Conservation (phyloP, 2,113 vertebrate species). For the Illadopsis cleaveri region DNA sequence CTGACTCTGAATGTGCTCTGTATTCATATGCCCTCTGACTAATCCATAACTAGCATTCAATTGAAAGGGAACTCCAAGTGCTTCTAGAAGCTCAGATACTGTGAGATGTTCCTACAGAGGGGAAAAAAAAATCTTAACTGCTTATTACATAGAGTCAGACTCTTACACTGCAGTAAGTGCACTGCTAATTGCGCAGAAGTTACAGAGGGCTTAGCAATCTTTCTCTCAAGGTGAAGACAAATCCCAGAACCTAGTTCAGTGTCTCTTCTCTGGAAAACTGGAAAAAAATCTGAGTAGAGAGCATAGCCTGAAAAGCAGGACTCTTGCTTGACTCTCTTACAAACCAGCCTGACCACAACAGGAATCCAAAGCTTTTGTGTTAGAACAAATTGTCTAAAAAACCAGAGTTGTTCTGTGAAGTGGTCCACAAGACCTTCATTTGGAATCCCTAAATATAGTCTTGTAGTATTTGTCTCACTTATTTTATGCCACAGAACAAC, state of each 20-base stretch:
- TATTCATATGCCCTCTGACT: neutral
- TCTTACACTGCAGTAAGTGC: neutral
- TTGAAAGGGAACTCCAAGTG: neutral
- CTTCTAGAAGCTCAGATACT: neutral
- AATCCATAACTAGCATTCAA: neutral
- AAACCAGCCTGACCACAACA: neutral
- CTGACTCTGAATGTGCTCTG: neutral
- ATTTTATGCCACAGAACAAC: neutral
- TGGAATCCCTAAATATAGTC: neutral
- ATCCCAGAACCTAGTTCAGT: neutral
- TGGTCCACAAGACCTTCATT: neutral
- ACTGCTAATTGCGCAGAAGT: neutral
- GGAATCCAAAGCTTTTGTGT: neutral
- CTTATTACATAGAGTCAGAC: neutral
- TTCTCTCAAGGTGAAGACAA: neutral
- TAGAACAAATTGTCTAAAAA: neutral
- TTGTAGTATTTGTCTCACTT: neutral
- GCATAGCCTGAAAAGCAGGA: neutral
- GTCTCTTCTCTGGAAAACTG: neutral
- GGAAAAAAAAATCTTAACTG: neutral
- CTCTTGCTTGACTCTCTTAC: neutral
- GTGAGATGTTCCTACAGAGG: neutral
- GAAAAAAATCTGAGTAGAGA: neutral
- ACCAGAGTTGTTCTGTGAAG: neutral
- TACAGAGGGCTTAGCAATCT: neutral